Evolutionary conservation across 2,113 vertebrate genomes (phyloP), one percentile per base, ranked within the genome.

Genomic region (Cygnus buccinator): DNA sequence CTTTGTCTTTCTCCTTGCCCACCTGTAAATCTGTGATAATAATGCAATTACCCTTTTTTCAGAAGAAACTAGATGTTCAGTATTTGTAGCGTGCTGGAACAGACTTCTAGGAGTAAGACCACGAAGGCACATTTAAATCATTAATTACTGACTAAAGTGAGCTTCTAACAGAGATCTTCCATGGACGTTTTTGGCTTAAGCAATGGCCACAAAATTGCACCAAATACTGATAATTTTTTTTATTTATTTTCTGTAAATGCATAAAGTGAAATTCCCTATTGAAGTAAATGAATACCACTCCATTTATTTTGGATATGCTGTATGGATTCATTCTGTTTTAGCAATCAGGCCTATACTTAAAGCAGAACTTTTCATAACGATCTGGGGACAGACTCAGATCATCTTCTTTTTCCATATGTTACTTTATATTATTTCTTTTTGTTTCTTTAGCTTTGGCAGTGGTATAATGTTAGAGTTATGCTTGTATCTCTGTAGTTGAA

Each of bases 361-460:
- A 72, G 43, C 43, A 79, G 84, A 88, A 46, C 72, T 83, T 92
- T 85, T 86, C 44, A 11, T 80, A 48, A 76, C 68, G 58, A 80
- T 80, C 18, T 85, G 44, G 67, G 67, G 72, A 85, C 54, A 88
- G 79, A 77, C 72, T 78, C 0, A 0, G 85, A 73, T 70, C 7
- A 48, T 90, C 52, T 66, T 85, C 41, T 88, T 86, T 87, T 88
- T 58, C 58, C 6, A 3, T 75, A 21, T 80, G n/a, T 84, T 57
- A 33, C 54, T 75, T 57, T 61, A 29, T 71, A 52, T 54, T 89
- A 33, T 82, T 93, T 90, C 61, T 82, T 90, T 55, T 68, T 90
- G 43, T 82, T 93, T 91, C 66, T 87, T 88, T 46, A 84, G 35
- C 72, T 66, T 87, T 95, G 87, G 62, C 82, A 59, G 35, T 48